Evolutionary conservation across 2,888 invertebrate genomes (phyloP).

Genomic region (Sialis lutaria): DNA sequence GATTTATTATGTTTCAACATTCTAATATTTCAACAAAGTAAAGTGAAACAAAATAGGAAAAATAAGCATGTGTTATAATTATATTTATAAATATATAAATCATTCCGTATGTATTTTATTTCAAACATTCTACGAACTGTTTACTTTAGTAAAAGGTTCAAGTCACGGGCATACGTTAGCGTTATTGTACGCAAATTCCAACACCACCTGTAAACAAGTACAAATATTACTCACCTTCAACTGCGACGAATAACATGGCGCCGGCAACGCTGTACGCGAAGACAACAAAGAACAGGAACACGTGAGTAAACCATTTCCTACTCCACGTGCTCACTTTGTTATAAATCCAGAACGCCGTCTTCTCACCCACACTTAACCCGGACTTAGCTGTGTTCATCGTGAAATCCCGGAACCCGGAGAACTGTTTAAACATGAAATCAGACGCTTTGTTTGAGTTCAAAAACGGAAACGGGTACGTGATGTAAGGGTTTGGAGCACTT

Average conservation of each 20-base stretch:
- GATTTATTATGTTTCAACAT: too few relatives aligned
- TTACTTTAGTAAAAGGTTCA: too few relatives aligned
- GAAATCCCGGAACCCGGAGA: constrained; percentile 60
- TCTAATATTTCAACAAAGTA: too few relatives aligned
- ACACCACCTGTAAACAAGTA: too few relatives aligned
- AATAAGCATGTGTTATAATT: too few relatives aligned
- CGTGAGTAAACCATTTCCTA: constrained; percentile 76
- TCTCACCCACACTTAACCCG: constrained; percentile 70
- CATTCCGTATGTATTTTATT: too few relatives aligned
- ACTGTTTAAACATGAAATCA: constrained; percentile 64
- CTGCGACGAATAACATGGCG: constrained; percentile 56
- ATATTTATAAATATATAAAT: too few relatives aligned
- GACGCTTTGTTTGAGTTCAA: constrained; percentile 51
- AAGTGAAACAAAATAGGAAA: too few relatives aligned
- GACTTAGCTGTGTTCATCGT: constrained; percentile 54
- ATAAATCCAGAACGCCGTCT: constrained; percentile 62
- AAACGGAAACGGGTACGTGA: constrained; percentile 19
- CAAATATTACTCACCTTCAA: constrained; percentile 46
- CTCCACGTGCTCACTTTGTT: constrained; percentile 61
- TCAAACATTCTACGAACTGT: too few relatives aligned
- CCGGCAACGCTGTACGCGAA: constrained; percentile 66
- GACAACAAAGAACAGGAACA: constrained; percentile 64
- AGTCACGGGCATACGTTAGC: too few relatives aligned
- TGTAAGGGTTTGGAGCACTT: constrained; percentile 1
- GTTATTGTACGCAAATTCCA: too few relatives aligned